A percentile compares a stretch with the other conserved stretches of the same genome.
Conservation (phyloP, 2,113 vertebrate genomes). For the Seriola aureovittata region DNA sequence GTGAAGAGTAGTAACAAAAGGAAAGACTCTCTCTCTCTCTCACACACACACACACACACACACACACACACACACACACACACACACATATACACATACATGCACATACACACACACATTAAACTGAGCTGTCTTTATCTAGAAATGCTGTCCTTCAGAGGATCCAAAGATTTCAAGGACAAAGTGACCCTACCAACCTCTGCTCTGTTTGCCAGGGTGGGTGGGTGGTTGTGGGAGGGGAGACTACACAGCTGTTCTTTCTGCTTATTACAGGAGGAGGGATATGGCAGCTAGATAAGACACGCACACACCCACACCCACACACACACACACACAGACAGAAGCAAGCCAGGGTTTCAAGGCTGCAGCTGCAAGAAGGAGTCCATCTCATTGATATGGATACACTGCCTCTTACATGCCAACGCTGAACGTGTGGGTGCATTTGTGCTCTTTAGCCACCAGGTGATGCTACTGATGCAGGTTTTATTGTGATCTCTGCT, state of each 20-base stretch:
- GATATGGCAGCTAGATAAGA: conserved; percentile 59
- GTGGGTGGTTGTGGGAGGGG: conserved; percentile 35
- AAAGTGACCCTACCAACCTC: conserved; percentile 68
- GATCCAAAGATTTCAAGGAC: conserved; percentile 79
- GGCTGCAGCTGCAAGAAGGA: conserved; percentile 78
- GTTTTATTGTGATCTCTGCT: neutral
- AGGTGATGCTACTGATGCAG: conserved; percentile 56
- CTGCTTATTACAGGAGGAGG: conserved; percentile 62
- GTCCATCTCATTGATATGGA: conserved; percentile 70
- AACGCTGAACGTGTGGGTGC: conserved; percentile 21
- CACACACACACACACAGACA: conserved; percentile 6
- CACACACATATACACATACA: neutral
- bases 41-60: neutral
- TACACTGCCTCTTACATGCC: conserved; percentile 62
- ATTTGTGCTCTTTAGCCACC: conserved; percentile 58
- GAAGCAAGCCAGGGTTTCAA: conserved; percentile 74
- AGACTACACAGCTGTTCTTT: conserved; percentile 71
- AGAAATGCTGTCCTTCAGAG: conserved; percentile 69
- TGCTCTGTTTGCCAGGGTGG: conserved; percentile 49
- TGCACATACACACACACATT: neutral
- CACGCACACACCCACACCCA: conserved; percentile 36
- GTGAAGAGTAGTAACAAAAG: neutral
- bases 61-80: neutral
- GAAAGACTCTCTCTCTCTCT: neutral
- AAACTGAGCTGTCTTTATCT: conserved; percentile 64